Evolutionary conservation across 2,888 invertebrate species (phyloP), one percentile per base, ranked within the genome.

Genomic region (Trissonchulus sp.): DNA sequence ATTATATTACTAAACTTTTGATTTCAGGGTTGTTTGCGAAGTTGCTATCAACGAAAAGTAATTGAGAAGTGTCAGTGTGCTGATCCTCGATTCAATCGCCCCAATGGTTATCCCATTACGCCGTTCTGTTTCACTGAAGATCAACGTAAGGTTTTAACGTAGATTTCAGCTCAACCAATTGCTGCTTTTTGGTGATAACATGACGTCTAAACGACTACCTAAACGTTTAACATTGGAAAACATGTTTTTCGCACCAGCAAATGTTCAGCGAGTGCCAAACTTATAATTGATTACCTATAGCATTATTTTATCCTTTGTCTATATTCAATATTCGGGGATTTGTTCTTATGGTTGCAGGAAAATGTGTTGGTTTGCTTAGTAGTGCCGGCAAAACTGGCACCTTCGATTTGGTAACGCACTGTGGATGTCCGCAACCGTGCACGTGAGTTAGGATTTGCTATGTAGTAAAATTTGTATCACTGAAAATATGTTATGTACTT

Each of bases 11-110:
- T n/a, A n/a, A n/a, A n/a, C n/a, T n/a, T n/a, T n/a, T n/a, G n/a
- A n/a, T 82, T 83, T 37, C 81, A 84, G 78, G 83, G 85, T 0
- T 86, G 86, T 78, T 79, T 84, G 74, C 84, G 85, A 75, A 82
- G 83, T 15, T 86, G 86, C 77, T 81, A 79, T 72, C 85, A 86
- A 77, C 78, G 79, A 63, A 79, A 79, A 68, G 79, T 84, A 18
- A 77, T 81, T 0, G 72, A 74, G 1, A 71, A 77, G 68, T 86
- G 86, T 78, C 79, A 79, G n/a, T 86, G 86, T 78, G 81, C 80
- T 76, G 81, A 82, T 74, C 82, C 82, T 1, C 75, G 79, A 0
- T 81, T 79, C 68, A 73, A 69, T 33, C 38, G 23, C 3, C 71
- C 71, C 3, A 34, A 34, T 71, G 71, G 3, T 28, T 3, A 31